Evolutionary conservation across 2,888 invertebrate species (phyloP), one percentile per base, ranked within the genome.

Genomic region (Melitaea athalia): DNA sequence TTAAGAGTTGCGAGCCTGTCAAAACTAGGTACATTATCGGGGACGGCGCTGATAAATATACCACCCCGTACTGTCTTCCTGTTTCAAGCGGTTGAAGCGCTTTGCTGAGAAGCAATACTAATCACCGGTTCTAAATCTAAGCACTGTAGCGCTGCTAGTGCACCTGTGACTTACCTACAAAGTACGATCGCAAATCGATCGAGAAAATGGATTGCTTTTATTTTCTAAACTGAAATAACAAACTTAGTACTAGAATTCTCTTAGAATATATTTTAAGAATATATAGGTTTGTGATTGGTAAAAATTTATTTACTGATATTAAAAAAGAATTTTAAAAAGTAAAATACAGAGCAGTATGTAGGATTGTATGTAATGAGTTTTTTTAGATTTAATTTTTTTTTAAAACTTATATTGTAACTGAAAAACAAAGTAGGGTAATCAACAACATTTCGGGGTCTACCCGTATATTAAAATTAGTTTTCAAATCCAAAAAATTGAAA

Each of bases 21-120:
- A 77, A 76, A 76, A 76, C 76, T 77, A 24, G 24, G 24, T 24
- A 78, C 75, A 78, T 79, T 78, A 79, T 76, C 73, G 72, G 67
- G 63, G 72, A 59, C 70, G 69, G 12, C 59, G 68, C 69, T 74
- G 74, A 75, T 73, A 71, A 71, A 74, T 74, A 71, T 62, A 55
- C 64, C 63, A 64, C 68, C 68, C 50, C 52, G 53, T 61, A 61
- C 45, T 59, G n/a, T 60, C 53, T 64, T 43, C 52, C 45, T 47
- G 53, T 55, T 64, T 57, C 52, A 33, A 55, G 64, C 65, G 50
- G n/a, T 55, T 61, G 57, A 68, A 66, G 68, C 68, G 68, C 68
- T 70, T 68, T 70, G 67, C 53, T 69, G 73, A 74, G 45, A 17
- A 53, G 45, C 45, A 45, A 24, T 60, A 33, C 45, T 38, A 53